Evolutionary conservation across 2,888 invertebrate genomes (phyloP).

Genomic region (Trichopoda pennipes): DNA sequence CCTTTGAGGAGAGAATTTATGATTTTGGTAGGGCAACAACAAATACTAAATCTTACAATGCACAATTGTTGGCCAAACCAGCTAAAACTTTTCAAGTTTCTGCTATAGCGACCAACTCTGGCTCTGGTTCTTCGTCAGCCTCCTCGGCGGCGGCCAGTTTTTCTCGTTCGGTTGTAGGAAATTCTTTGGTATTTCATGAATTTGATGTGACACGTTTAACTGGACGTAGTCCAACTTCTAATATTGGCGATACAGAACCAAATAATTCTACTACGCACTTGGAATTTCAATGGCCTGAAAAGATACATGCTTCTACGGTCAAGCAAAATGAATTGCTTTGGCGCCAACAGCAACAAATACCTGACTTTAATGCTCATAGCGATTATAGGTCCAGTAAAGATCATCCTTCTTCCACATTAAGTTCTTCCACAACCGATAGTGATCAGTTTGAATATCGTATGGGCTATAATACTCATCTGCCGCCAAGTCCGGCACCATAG

Average conservation of each 20-base stretch:
- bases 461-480: conserved; percentile 79
- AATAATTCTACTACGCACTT: conserved; percentile 66
- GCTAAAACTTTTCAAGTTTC: conserved; percentile 61
- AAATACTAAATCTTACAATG: conserved; percentile 74
- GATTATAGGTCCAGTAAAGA: conserved; percentile 64
- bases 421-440: conserved; percentile 80
- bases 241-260: conserved; percentile 70
- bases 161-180: conserved; percentile 59
- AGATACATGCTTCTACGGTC: conserved; percentile 80
- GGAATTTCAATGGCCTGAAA: conserved; percentile 81
- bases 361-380: conserved; percentile 45
- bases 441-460: conserved; percentile 79
- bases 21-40: conserved; percentile 78
- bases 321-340: conserved; percentile 80
- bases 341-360: conserved; percentile 75
- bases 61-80: conserved; percentile 53
- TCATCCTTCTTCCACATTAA: conserved; percentile 77
- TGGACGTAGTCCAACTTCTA: conserved; percentile 81
- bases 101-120: conserved; percentile 69
- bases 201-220: conserved; percentile 81
- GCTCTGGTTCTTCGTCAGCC: conserved; percentile 75
- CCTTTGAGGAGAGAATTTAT: conserved; percentile 79
- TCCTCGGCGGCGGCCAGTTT: conserved; percentile 73
- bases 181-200: conserved; percentile 76
- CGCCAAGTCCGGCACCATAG: conserved; percentile 82